Evolutionary conservation across 2,797 vertebrate species (phyloP).

Genomic region (Naso thynnoides): DNA sequence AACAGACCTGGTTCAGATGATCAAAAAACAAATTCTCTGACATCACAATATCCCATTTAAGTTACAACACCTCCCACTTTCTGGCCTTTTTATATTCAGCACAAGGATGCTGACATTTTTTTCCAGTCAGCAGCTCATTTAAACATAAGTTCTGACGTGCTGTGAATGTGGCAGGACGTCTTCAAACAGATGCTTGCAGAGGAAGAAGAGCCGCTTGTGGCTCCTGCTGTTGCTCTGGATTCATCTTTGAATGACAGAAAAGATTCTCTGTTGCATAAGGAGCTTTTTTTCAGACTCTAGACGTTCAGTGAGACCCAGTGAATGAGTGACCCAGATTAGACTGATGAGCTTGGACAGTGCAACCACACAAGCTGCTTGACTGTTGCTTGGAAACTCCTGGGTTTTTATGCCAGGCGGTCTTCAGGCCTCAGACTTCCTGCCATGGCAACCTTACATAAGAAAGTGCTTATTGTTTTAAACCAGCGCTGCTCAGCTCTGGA

Average conservation of each 20-base stretch:
- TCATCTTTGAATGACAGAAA: constrained; percentile 17
- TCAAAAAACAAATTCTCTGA: neutral
- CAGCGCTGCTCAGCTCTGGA: neutral
- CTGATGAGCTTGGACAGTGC: constrained; percentile 5
- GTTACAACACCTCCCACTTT: neutral
- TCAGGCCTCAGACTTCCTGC: neutral
- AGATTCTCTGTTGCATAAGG: constrained; percentile 31
- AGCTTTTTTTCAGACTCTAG: constrained; percentile 15
- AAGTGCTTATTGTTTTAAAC: constrained; percentile 3
- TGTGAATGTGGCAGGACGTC: neutral
- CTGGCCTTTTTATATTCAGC: neutral
- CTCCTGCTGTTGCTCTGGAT: constrained; percentile 15
- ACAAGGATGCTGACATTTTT: neutral
- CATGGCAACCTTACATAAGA: constrained; percentile 33
- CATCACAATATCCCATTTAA: neutral
- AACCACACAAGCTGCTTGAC: neutral
- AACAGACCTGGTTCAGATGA: constrained; percentile 10
- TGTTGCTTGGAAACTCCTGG: constrained; percentile 51
- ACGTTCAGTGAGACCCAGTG: neutral
- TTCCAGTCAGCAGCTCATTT: neutral
- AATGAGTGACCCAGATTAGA: constrained; percentile 54
- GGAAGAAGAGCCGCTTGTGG: neutral
- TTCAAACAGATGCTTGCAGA: constrained; percentile 7
- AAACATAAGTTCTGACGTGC: neutral
- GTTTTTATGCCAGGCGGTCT: neutral